Evolutionary conservation across 1,140 invertebrate genomes (phyloP), one percentile per base, ranked within the genome.

Genomic region (Sarcophaga bullata): DNA sequence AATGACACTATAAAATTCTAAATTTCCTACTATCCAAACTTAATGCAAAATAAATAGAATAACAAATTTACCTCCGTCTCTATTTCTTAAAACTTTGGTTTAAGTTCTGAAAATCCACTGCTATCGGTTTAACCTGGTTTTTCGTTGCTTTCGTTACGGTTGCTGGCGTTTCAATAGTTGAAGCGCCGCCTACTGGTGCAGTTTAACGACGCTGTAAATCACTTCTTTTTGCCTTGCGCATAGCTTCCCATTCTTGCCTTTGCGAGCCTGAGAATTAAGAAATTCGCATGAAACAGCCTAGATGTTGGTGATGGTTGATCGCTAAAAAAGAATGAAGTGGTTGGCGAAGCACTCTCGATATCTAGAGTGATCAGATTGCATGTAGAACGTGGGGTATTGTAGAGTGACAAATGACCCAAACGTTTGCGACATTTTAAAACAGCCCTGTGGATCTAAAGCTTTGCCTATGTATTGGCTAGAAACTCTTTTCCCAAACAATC

Each of bases 401-500:
- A 49, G 13, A 62, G 48, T 9, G 48, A 78, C 13, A 50, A 17
- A 19, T 50, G 46, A 17, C 75, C 75, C 48, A 78, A 73, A 46
- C 84, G 86, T 5, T 86, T 85, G 19, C 75, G 80, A 75, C 88
- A 89, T 52, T 89, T 88, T 15, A 84, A n/a, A 37, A 72, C 88
- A 89, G 37, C 84, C 87, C 54, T 81, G 85, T 9, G 84, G 58
- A 47, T 90, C 88, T 13, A 89, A 46, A 0, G 83, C 86, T 48
- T 89, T 90, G 37, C 88, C 88, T 52, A 90, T 89, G 87, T 90
- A 52, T 88, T 89, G 19, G 87, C 87, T 50, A 90, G 58, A 80
- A 90, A 90, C 81, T 90, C 88, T 52, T 89, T 89, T 76, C 89
- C 88, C 80, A 90, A 85, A 54, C 88, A 90, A 62, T 90, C 88